These are phyloP conservation scores for Shargacucullia verbasci DNA, from an alignment of 2,888 invertebrate genomes.

Conservation along the genomic window DNA sequence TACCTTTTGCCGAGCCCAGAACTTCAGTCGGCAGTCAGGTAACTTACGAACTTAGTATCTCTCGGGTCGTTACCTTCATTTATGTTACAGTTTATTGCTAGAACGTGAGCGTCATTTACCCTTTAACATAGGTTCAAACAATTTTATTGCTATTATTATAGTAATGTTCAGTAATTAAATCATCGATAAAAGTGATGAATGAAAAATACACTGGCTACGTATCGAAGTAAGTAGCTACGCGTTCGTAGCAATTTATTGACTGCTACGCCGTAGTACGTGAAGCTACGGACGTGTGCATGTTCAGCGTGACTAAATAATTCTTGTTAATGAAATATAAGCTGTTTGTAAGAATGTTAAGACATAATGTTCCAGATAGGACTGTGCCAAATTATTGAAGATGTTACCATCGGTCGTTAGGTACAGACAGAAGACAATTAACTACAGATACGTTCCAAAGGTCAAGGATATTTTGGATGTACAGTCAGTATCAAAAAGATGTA, in stretches of 20 bases:
- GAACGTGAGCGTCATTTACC: conserved; percentile 37
- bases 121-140: conserved; percentile 14
- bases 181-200: too few relatives aligned
- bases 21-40: conserved; percentile 22
- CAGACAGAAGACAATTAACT: conserved; percentile 49
- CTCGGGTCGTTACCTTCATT: conserved; percentile 47
- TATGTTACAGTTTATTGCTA: conserved; percentile 40
- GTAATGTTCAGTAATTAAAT: background rate
- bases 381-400: conserved; percentile 36
- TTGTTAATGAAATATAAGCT: too few relatives aligned
- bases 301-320: too few relatives aligned
- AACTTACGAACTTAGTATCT: conserved; percentile 44
- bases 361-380: conserved; percentile 3
- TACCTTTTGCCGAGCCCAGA: conserved; percentile 21
- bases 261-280: conserved; percentile 35
- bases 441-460: conserved; percentile 39
- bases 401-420: conserved; percentile 38
- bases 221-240: conserved; percentile 6
- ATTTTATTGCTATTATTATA: conserved; percentile 29
- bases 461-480: conserved; percentile 13
- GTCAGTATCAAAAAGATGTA: too few relatives aligned
- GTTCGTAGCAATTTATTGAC: conserved; percentile 8
- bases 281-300: conserved; percentile 1
- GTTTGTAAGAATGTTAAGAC: too few relatives aligned
- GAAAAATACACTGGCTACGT: too few relatives aligned